These are phyloP conservation scores for Pipistrellus pygmaeus DNA, from an alignment of 2,797 vertebrate species.

Conservation along the genomic window DNA sequence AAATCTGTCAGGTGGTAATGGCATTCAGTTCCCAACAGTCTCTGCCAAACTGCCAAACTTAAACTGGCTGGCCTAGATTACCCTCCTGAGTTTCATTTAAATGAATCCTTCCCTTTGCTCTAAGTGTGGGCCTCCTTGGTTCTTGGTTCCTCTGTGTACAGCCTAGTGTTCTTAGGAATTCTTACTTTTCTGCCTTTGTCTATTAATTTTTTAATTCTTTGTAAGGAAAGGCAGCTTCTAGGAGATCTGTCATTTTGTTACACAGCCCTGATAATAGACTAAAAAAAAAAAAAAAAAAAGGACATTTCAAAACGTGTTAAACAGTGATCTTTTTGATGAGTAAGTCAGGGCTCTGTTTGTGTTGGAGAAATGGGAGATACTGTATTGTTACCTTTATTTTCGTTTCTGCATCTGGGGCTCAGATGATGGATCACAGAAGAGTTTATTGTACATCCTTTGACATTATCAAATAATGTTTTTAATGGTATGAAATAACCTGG, in stretches of 20 bases:
- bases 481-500: neutral
- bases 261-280: neutral
- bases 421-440: slow-evolving; percentile 13
- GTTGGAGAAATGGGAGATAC: slow-evolving; percentile 20
- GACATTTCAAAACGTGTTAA: neutral
- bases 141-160: neutral
- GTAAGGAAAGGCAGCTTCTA: slow-evolving; percentile 1
- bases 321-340: slow-evolving; percentile 9
- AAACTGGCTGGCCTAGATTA: neutral
- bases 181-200: neutral
- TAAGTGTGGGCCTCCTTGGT: neutral
- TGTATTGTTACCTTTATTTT: slow-evolving; percentile 21
- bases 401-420: neutral
- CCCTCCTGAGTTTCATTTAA: neutral
- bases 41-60: neutral
- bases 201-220: slow-evolving; percentile 21
- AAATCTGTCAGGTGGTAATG: slow-evolving; percentile 40
- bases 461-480: slow-evolving; percentile 18
- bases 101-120: neutral
- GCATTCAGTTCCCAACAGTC: neutral
- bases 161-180: neutral
- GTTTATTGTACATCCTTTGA: neutral
- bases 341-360: neutral
- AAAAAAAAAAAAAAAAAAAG: neutral
- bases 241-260: neutral